Evolutionary conservation across 2,113 vertebrate species (phyloP), one percentile per base, ranked within the genome.

Genomic region (Anarhynchus alexandrinus): DNA sequence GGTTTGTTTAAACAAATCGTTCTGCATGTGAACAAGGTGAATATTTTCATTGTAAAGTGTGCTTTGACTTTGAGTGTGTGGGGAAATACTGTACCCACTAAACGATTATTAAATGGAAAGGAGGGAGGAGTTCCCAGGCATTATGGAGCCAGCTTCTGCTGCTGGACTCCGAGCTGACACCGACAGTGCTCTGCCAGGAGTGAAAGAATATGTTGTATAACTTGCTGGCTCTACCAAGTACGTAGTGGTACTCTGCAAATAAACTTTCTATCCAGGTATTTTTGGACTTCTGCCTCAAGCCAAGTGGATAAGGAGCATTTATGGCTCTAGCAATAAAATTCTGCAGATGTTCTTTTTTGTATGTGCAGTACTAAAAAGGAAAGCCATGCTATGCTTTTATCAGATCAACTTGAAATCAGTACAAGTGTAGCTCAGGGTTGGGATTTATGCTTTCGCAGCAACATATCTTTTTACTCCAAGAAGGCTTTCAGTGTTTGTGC

Each of bases 161-260:
- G 95, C 94, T 3, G 82, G 85, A 67, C 84, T 86, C 38, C 1
- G 22, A 73, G 82, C 95, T 96, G 91, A 94, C 96, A 97, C 95
- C 0, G 20, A 83, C 87, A 93, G 94, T 91, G 29, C 93, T 85
- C 94, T 94, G 94, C 95, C 72, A 97, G 96, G 95, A 97, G 97
- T 93, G 90, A 97, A 96, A 92, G 94, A 97, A 91, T 94, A 97
- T 96, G 96, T 94, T 96, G 93, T 97, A 81, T 95, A 97, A 97
- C 93, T 92, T 96, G 91, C 96, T 89, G 93, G 91, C 96, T 97
- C 97, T 96, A 97, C 97, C 97, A 97, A 97, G 97, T 96, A 98
- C 97, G 2, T 89, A 84, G 91, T 98, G 98, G 98, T 97, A 98
- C 97, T 95, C 74, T 82, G 95, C 91, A 97, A 97, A 98, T 97